These are phyloP conservation scores for Agriopis aurantiaria DNA, from an alignment of 2,888 invertebrate genomes.

Conservation along the genomic window DNA sequence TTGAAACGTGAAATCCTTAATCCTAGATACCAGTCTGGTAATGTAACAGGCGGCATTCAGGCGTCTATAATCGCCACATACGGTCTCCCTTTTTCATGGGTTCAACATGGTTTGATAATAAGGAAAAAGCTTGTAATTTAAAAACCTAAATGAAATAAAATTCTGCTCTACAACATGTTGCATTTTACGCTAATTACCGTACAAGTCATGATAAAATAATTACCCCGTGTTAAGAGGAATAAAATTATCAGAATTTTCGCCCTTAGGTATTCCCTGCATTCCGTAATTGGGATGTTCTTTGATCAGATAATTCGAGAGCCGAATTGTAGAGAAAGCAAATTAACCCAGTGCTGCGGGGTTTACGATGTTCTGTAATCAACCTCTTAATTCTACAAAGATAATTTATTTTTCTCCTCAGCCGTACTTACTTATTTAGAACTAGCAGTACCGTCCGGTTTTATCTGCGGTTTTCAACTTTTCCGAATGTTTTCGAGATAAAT, in stretches of 20 bases:
- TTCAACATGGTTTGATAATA: background rate
- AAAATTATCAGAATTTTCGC: background rate
- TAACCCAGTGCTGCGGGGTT: constrained; percentile 13
- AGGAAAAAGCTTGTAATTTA: background rate
- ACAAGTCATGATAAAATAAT: background rate
- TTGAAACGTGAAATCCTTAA: too few relatives aligned
- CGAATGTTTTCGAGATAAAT: background rate
- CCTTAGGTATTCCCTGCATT: constrained; percentile 12
- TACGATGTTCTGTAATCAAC: constrained; percentile 26
- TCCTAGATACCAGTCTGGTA: too few relatives aligned
- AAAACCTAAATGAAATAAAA: constrained; percentile 1
- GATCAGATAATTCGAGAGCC: constrained; percentile 17
- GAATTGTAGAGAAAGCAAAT: constrained; percentile 22
- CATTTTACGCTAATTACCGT: background rate
- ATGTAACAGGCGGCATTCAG: too few relatives aligned
- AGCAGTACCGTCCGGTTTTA: background rate
- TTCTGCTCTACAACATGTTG: background rate
- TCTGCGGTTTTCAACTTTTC: background rate
- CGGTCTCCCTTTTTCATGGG: too few relatives aligned
- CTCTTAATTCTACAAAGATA: background rate
- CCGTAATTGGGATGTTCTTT: constrained; percentile 21
- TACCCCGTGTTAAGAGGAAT: background rate
- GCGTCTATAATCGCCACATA: too few relatives aligned
- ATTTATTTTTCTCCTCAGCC: background rate
- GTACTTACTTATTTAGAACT: background rate